Base-by-base conservation (phyloP, 2,113 vertebrate genomes). In the Cromileptes altivelis region DNA sequence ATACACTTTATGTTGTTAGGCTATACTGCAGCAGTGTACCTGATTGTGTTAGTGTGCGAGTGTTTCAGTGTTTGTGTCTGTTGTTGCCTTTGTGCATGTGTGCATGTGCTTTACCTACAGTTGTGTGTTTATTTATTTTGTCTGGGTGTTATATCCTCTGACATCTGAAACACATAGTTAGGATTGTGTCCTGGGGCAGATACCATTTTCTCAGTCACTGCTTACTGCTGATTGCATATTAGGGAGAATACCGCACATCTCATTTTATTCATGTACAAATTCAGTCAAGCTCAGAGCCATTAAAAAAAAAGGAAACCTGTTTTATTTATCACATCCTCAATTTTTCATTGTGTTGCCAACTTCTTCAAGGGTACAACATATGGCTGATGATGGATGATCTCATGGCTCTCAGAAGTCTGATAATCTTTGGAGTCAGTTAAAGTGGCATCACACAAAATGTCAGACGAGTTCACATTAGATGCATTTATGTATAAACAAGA, bases 291-390 rank as follows among this genome's bases (percentile, higher is more conserved):
- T 64, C 15, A 70, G 42, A 42, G 57, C 3, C 15, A 52, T 53
- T 78, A 27, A 63, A 52, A 68, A 27, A 8, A 33, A 52, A 40
- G 0, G 8, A 52, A 47, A 37, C 30, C 30, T 21, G 8, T 56
- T 65, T 49, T 52, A 33, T 68, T 69, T 58, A 73, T 68, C 3
- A 58, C 49, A 21, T 68, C 13, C 47, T 75, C 61, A n/a, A 68
- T 75, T 72, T 76, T 79, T 61, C 42, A 50, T 75, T 53, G 30
- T 75, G 61, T 77, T 77, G 74, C 60, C 23, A 21, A 45, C 19
- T 71, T 77, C 5, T 67, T 75, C 27, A 52, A 57, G 40, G 60
- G 23, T 71, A 33, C 21, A 69, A 49, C 19, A n/a, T 15, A 19
- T 37, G 17, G 4, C 25, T 70, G 42, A 53, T 80, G 49, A 53